phyloP scores from a whole-genome alignment of 2,113 vertebrate genomes.

The Piaya cayana region DNA sequence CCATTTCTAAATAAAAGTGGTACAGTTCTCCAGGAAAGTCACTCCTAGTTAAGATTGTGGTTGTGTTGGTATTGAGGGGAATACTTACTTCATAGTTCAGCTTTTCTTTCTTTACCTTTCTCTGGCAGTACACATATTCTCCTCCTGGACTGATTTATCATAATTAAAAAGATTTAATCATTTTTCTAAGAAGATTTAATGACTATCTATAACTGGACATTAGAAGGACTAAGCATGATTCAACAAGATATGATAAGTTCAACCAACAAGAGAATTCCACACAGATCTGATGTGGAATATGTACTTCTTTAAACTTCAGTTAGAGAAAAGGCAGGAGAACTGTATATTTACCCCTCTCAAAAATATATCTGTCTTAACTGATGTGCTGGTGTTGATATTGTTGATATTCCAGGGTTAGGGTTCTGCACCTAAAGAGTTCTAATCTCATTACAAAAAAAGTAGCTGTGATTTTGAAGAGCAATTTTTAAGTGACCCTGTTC shows the following conservation, averaged over 20 bases:
- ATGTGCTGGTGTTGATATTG: neutral
- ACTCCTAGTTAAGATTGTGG: neutral
- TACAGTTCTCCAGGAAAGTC: neutral
- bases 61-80: neutral
- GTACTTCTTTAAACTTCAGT: neutral
- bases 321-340: neutral
- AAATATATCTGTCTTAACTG: neutral
- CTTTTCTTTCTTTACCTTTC: neutral
- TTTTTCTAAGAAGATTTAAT: neutral
- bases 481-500: neutral
- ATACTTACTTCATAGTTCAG: neutral
- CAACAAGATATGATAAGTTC: neutral
- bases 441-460: conserved; percentile 23
- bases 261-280: neutral
- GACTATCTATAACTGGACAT: neutral
- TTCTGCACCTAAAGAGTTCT: conserved; percentile 14
- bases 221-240: neutral
- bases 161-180: neutral
- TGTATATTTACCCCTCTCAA: neutral
- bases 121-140: neutral
- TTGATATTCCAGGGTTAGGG: conserved; percentile 26
- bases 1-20: neutral
- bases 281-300: neutral
- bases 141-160: neutral
- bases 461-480: neutral